Evolutionary conservation across 2,888 invertebrate genomes (phyloP).

Genomic region (Cephus sareptanus): DNA sequence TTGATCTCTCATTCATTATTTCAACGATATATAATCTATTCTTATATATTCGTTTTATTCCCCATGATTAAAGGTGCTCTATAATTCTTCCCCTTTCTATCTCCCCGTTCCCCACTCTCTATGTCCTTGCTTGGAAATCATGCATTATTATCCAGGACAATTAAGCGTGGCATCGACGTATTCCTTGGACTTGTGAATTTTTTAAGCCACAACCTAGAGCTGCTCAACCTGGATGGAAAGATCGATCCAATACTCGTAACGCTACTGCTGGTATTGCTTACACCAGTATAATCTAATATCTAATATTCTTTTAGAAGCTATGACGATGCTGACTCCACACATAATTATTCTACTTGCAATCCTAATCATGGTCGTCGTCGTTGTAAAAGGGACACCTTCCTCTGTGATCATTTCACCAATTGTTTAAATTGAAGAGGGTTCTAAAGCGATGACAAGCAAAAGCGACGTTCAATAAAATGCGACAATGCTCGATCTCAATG

Average conservation of each 20-base stretch:
- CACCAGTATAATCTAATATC: neutral
- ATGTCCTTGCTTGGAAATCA: neutral
- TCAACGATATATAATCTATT: neutral
- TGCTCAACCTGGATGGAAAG: neutral
- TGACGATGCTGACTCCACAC: neutral
- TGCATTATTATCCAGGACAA: neutral
- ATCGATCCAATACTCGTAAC: neutral
- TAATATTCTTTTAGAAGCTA: neutral
- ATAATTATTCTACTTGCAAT: neutral
- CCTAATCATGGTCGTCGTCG: neutral
- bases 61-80: neutral
- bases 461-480: neutral
- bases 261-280: neutral
- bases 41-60: neutral
- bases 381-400: neutral
- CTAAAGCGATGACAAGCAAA: neutral
- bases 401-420: neutral
- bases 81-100: neutral
- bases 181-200: neutral
- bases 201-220: neutral
- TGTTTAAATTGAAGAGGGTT: neutral
- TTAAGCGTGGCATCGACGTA: neutral
- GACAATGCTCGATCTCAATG: constrained; percentile 1
- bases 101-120: neutral
- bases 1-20: neutral